Evolutionary conservation across 2,797 vertebrate species (phyloP).

Genomic region (Etheostoma perlongum): DNA sequence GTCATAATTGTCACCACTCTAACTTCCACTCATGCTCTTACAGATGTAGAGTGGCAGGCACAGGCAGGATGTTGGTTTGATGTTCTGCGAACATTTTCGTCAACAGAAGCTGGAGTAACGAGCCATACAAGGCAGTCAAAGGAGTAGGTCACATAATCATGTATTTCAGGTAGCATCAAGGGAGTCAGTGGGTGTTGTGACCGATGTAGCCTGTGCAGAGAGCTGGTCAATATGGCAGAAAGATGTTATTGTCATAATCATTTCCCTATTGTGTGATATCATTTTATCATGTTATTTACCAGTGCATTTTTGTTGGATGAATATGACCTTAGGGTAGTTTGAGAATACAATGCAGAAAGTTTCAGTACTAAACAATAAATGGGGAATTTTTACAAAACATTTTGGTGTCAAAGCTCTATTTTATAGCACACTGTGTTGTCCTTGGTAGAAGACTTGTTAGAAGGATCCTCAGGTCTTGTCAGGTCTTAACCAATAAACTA

Average conservation of each 20-base stretch:
- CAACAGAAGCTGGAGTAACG: slow-evolving; percentile 2
- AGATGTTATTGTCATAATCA: background rate
- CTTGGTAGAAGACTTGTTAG: background rate
- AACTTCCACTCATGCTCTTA: slow-evolving; percentile 33
- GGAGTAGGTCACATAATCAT: background rate
- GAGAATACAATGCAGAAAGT: background rate
- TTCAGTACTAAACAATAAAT: background rate
- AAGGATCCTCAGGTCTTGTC: background rate
- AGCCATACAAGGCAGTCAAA: background rate
- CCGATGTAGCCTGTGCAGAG: background rate
- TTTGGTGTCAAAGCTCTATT: background rate
- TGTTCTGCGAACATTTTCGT: slow-evolving; percentile 20
- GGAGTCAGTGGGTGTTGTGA: background rate
- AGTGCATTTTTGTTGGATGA: background rate
- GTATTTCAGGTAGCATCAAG: background rate
- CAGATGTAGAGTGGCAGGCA: slow-evolving; percentile 33
- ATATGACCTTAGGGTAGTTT: background rate
- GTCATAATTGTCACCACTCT: slow-evolving; percentile 52
- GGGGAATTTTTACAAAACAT: background rate
- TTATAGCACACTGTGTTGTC: background rate
- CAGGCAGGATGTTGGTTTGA: background rate
- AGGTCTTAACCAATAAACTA: background rate
- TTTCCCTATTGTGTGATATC: background rate
- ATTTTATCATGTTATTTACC: background rate
- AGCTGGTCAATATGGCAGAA: background rate